Evolutionary conservation across 2,113 vertebrate genomes (phyloP).

Genomic region (Trogon surrucura): DNA sequence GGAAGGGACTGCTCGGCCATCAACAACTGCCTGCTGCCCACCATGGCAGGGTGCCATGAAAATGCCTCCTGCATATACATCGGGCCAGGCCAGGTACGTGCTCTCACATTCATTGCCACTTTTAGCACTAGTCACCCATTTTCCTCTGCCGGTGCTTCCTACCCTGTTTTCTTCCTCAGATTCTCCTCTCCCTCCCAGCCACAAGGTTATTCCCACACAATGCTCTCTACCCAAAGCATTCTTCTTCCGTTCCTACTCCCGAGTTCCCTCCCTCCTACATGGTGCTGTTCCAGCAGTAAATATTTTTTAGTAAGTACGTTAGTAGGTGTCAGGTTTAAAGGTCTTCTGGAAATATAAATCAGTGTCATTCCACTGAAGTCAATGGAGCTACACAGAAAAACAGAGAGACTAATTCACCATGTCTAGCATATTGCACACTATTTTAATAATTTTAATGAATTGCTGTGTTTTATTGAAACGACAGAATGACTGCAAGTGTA

Average conservation of each 20-base stretch:
- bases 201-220: neutral
- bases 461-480: neutral
- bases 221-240: neutral
- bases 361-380: neutral
- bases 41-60: constrained; percentile 78
- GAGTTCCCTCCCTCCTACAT: fast-evolving
- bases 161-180: neutral
- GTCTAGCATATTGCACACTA: neutral
- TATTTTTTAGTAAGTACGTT: neutral
- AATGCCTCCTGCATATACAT: constrained; percentile 88
- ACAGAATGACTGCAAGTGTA: constrained; percentile 90
- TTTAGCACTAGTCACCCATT: neutral
- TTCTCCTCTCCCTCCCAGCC: neutral
- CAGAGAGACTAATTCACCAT: neutral
- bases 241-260: neutral
- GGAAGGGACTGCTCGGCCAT: constrained; percentile 87
- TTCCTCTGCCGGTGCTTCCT: neutral
- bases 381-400: neutral
- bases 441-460: constrained; percentile 1
- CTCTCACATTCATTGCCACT: neutral
- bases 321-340: neutral
- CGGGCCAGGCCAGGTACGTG: constrained; percentile 89
- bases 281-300: neutral
- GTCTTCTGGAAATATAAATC: neutral
- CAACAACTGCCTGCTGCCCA: constrained; percentile 83